Base-by-base conservation (phyloP, 2,797 vertebrate species). In the Sphenodon punctatus region DNA sequence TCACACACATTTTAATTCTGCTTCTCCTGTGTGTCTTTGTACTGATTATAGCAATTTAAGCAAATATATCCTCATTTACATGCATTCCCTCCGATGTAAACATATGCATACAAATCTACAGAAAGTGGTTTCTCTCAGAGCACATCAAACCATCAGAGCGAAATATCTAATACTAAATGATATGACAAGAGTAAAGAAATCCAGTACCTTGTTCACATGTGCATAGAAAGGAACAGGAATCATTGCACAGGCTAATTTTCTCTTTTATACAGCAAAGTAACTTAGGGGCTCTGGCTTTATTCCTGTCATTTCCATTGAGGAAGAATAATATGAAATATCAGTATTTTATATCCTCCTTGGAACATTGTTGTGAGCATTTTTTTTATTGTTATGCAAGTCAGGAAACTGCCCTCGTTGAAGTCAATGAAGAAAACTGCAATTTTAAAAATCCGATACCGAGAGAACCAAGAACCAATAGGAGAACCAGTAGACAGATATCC, bases 41-140 rank as follows among this genome's bases (percentile, higher is more conserved):
- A 84, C 63, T 84, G 90, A 90, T 85, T 90, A 58, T 58, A 87
- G 72, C 70, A 88, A 85, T 80, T 63, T 83, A 48, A 72, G 75
- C 67, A 82, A 84, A 77, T 53, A 65, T 56, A 61, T 75, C 66
- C 79, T 89, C 60, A 82, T 89, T 89, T 88, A 39, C 70, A 89
- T 87, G 11, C n/a, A 58, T 78, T 90, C 88, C 53, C 39, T 56
- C 74, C 58, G 85, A 56, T 82, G 80, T 51, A 82, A 73, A 46
- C 27, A 68, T 59, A 68, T 32, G 48, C 32, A 10, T 56, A 45
- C 58, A 64, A 67, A 82, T 42, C 53, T 68, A 64, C 7, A 70
- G 71, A 83, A 91, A 88, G 81, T 4, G 83, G 60, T 65, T 86
- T 89, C 45, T 66, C 64, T 10, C 66, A 89, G 80, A 65, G 70